phyloP scores from a whole-genome alignment of 2,888 invertebrate genomes.

The Microplitis deprimator region DNA sequence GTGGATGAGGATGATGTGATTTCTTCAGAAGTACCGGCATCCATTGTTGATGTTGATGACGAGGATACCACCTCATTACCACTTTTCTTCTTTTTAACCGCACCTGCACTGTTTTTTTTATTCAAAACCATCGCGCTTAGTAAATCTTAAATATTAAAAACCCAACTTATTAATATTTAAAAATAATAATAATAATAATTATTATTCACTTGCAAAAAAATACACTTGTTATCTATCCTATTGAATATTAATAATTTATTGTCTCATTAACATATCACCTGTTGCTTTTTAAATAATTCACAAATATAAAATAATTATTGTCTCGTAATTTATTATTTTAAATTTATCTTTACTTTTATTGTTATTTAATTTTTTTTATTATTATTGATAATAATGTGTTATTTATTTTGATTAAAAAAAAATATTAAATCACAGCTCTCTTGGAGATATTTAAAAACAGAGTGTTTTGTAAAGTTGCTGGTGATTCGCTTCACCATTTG shows the following conservation, averaged over 20 bases:
- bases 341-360: background rate
- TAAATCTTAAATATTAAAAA: slow-evolving; percentile 30
- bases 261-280: slow-evolving; percentile 24
- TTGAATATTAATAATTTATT: slow-evolving; percentile 18
- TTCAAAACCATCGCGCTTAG: slow-evolving; percentile 52
- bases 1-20: slow-evolving; percentile 42
- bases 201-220: slow-evolving; percentile 15
- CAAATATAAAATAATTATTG: background rate
- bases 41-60: slow-evolving; percentile 44
- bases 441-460: background rate
- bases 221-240: slow-evolving; percentile 15
- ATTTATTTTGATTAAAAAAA: background rate
- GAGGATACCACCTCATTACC: slow-evolving; percentile 40
- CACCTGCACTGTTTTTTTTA: slow-evolving; percentile 49
- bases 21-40: background rate
- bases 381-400: background rate
- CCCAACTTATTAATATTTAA: background rate
- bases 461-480: slow-evolving; percentile 36
- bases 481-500: slow-evolving; percentile 45
- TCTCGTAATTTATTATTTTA: background rate
- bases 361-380: background rate
- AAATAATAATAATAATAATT: background rate
- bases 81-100: slow-evolving; percentile 46
- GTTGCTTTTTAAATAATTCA: background rate
- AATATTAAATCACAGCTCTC: background rate